Percentiles rank a stretch among this genome's conserved stretches.
Evolutionary conservation across 2,797 vertebrate genomes (phyloP).

Genomic region (Rhincodon typus): DNA sequence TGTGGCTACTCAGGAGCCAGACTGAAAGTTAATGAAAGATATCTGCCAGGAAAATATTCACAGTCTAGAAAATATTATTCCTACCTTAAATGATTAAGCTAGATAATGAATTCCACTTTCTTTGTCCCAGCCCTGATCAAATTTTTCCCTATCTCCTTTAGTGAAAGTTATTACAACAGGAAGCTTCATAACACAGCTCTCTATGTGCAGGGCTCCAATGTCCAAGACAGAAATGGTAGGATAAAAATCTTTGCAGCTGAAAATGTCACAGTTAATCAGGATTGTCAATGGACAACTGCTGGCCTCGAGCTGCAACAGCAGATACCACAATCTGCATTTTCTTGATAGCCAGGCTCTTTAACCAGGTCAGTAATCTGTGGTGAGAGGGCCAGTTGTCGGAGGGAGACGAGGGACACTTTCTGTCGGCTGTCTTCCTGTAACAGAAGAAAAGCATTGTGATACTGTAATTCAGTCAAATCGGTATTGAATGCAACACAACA

Average conservation of each 20-base stretch:
- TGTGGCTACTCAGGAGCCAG: neutral
- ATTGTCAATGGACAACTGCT: neutral
- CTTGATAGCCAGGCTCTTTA: neutral
- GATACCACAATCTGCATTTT: neutral
- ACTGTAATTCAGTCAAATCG: neutral
- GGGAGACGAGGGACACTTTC: neutral
- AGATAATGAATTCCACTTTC: neutral
- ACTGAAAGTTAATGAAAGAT: neutral
- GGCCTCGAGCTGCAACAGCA: neutral
- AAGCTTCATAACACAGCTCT: neutral
- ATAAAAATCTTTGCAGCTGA: neutral
- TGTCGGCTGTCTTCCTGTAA: neutral
- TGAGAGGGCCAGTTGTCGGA: neutral
- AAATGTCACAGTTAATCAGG: neutral
- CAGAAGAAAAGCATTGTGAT: neutral
- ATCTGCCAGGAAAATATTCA: neutral
- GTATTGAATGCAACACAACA: neutral
- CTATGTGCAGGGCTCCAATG: neutral
- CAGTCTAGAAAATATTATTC: neutral
- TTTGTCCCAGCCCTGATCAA: neutral
- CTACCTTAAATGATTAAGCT: neutral
- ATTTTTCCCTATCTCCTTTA: neutral
- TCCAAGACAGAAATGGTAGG: neutral
- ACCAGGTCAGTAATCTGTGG: neutral
- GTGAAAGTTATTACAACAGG: neutral